Evolutionary conservation across 2,888 invertebrate species (phyloP), one percentile per base, ranked within the genome.

Genomic region (Carpatolechia fugitivella): DNA sequence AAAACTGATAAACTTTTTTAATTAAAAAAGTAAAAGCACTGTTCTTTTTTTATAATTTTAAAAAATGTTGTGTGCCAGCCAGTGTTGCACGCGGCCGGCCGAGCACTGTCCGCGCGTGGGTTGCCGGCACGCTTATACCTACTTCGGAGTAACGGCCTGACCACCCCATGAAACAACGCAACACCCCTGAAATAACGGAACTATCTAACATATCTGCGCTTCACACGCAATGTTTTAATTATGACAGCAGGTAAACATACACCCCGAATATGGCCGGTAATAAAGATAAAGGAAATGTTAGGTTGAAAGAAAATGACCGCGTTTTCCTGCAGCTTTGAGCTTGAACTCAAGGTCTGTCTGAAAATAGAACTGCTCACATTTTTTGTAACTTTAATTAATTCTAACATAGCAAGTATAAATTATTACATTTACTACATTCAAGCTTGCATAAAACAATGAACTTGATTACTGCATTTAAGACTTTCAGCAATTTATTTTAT

Each of bases 61-160:
- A 18, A 41, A 36, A 64, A 68, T 63, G 67, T 77, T 78, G 77
- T 69, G 83, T 80, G 75, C 78, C 85, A 82, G 84, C 77, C 85
- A 70, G 85, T 80, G 79, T 76, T 76, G 74, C 76, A 78, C 81
- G 78, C 86, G 82, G 82, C 82, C 82, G 84, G 76, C 76, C 82
- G 85, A 78, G 76, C 77, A 89, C 88, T 88, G 88, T 77, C 85
- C 86, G 80, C 72, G 72, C 77, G 76, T 69, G 74, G 68, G 69
- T 61, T 62, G 76, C 63, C 68, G 80, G 80, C 63, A 73, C 82
- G 79, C 85, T 84, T 86, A 86, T 85, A 87, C 75, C 76, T 69
- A 64, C 61, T 71, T 67, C 65, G 60, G 76, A 73, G 73, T 75
- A 76, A 76, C 79, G 74, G 73, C 72, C 68, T 78, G 80, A 73